These are phyloP conservation scores for Aphodius granarius DNA, from an alignment of 2,888 invertebrate genomes.

Conservation along the genomic window DNA sequence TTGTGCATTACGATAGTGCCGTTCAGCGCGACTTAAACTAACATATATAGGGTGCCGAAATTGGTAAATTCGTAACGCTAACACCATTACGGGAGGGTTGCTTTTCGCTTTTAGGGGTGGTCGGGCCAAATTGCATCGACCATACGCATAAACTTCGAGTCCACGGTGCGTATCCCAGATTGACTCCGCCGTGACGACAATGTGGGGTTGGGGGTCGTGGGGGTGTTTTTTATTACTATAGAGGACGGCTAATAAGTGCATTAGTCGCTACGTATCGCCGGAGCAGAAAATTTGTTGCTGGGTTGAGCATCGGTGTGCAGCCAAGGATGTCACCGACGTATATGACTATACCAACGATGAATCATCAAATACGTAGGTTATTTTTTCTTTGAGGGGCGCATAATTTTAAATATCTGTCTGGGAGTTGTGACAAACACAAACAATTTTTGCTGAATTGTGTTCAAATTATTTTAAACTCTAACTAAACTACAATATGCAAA, in stretches of 20 bases:
- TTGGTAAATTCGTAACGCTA: conserved; percentile 58
- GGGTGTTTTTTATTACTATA: conserved; percentile 7
- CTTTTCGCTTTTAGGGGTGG: conserved; percentile 17
- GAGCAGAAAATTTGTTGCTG: conserved; percentile 8
- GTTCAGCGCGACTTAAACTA: conserved; percentile 44
- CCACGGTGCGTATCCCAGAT: conserved; percentile 56
- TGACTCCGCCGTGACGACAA: conserved; percentile 44
- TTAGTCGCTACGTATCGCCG: conserved; percentile 3
- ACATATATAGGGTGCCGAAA: conserved; percentile 54
- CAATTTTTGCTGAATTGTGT: no score
- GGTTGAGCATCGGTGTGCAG: conserved; percentile 9
- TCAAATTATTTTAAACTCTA: no score
- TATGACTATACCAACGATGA: not conserved
- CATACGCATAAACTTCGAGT: conserved; percentile 51
- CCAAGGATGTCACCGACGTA: not conserved
- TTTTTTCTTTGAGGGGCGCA: not conserved
- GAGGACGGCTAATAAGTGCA: conserved; percentile 13
- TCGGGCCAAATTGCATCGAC: conserved; percentile 51
- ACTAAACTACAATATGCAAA: no score
- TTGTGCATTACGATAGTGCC: conserved; percentile 50
- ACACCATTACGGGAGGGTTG: conserved; percentile 49
- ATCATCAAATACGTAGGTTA: not conserved
- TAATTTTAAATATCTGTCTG: no score
- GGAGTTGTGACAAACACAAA: not conserved
- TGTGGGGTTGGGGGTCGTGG: no score